These are phyloP conservation scores for Bovichtus variegatus DNA, from an alignment of 2,797 vertebrate species.

Conservation along the genomic window DNA sequence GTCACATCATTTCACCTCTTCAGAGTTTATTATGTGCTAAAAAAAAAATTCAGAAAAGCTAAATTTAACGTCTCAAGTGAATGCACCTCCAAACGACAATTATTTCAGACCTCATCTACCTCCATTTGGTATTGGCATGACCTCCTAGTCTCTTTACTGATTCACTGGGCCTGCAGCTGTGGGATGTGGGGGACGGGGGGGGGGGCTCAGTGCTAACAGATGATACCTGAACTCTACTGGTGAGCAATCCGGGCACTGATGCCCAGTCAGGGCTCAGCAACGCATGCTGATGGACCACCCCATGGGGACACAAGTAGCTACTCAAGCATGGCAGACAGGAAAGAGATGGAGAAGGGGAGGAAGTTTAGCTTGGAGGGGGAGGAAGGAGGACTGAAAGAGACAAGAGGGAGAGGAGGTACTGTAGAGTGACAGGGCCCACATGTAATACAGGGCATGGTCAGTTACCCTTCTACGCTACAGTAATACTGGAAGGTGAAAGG, in stretches of 20 bases:
- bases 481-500: constrained; percentile 29
- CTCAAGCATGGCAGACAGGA: constrained; percentile 62
- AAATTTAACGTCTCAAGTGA: background rate
- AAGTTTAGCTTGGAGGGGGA: constrained; percentile 29
- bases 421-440: constrained; percentile 28
- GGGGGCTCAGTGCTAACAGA: constrained; percentile 61
- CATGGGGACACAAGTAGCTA: constrained; percentile 58
- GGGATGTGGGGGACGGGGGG: constrained; percentile 34
- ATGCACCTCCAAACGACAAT: constrained; percentile 7
- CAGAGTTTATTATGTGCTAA: background rate
- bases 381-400: constrained; percentile 26
- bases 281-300: constrained; percentile 63
- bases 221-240: constrained; percentile 68
- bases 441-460: constrained; percentile 74
- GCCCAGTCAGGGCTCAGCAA: constrained; percentile 68
- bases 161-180: constrained; percentile 38
- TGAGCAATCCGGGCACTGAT: constrained; percentile 59
- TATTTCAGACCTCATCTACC: constrained; percentile 1
- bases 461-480: constrained; percentile 65
- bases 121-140: background rate
- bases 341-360: constrained; percentile 11
- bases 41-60: background rate
- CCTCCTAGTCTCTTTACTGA: constrained; percentile 7
- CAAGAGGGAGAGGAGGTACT: constrained; percentile 35
- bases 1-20: background rate